A percentile compares a stretch with the other conserved stretches of the same genome.
phyloP scores from a whole-genome alignment of 2,113 vertebrate species.

The Mesoclemmys tuberculata region DNA sequence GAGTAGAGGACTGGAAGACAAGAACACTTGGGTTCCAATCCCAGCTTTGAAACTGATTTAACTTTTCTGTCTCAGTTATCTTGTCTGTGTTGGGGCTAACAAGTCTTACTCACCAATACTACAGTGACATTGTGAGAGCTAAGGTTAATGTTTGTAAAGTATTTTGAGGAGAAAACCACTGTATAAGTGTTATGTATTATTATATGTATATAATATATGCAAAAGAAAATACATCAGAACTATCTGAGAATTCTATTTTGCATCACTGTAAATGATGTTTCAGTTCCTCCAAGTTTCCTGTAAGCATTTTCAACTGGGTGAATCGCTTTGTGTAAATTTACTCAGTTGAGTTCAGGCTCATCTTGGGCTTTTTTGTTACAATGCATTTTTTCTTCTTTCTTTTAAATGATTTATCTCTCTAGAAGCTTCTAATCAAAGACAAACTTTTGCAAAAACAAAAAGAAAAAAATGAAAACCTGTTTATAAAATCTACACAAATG shows the following conservation, averaged over 20 bases:
- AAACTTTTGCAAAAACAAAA: constrained; percentile 21
- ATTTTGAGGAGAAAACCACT: not conserved
- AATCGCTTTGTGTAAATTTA: not conserved
- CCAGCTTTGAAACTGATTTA: not conserved
- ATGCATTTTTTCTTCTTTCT: not conserved
- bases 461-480: not conserved
- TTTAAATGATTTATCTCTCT: constrained; percentile 38
- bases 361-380: not conserved
- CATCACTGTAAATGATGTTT: not conserved
- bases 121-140: not conserved
- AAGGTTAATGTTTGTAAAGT: constrained; percentile 1
- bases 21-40: not conserved
- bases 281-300: constrained; percentile 1
- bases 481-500: not conserved
- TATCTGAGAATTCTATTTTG: not conserved
- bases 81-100: constrained; percentile 1
- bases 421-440: constrained; percentile 26
- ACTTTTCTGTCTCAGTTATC: not conserved
- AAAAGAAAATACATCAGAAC: not conserved
- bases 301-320: not conserved
- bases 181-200: not conserved
- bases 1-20: not conserved
- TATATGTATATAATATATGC: not conserved
- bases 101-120: constrained; percentile 23
- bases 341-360: constrained; percentile 12